A percentile compares a stretch with the other conserved stretches of the same genome.
These are phyloP conservation scores for Pachypanchax playfairii DNA, from an alignment of 2,113 vertebrate genomes.

Conservation along the genomic window DNA sequence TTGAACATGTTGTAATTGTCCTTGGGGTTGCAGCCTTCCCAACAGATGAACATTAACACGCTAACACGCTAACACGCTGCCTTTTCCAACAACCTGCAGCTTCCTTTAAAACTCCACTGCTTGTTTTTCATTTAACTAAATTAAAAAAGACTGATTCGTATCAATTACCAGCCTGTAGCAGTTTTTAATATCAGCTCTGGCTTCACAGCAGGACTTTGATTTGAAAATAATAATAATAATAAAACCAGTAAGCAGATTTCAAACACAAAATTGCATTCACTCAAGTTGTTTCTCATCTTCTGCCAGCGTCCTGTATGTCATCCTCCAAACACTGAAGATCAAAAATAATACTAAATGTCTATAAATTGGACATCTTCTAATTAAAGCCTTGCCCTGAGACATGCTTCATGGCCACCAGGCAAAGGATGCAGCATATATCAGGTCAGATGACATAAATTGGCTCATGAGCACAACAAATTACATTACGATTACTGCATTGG, in stretches of 20 bases:
- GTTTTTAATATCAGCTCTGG: slow-evolving; percentile 63
- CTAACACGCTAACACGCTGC: slow-evolving; percentile 32
- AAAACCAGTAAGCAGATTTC: slow-evolving; percentile 72
- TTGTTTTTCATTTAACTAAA: slow-evolving; percentile 64
- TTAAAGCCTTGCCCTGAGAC: slow-evolving; percentile 63
- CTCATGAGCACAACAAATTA: slow-evolving; percentile 71
- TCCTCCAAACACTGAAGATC: slow-evolving; percentile 62
- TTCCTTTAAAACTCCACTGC: slow-evolving; percentile 50
- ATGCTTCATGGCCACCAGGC: slow-evolving; percentile 49
- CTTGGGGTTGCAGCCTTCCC: slow-evolving; percentile 5
- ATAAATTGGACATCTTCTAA: slow-evolving; percentile 65
- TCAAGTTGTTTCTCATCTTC: slow-evolving; percentile 60
- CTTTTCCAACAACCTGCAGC: slow-evolving; percentile 61
- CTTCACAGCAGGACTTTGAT: slow-evolving; percentile 59
- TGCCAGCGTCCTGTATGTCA: slow-evolving; percentile 68
- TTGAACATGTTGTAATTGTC: slow-evolving; percentile 3
- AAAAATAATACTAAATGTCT: slow-evolving; percentile 66
- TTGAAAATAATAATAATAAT: slow-evolving; percentile 69
- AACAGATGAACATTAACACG: slow-evolving; percentile 48
- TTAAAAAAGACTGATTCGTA: slow-evolving; percentile 52
- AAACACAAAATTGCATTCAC: slow-evolving; percentile 58
- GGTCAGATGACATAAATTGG: slow-evolving; percentile 65
- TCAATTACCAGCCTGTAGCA: slow-evolving; percentile 61
- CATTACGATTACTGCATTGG: slow-evolving; percentile 69
- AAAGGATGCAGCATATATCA: slow-evolving; percentile 31